Evolutionary conservation across 2,113 vertebrate genomes (phyloP), one percentile per base, ranked within the genome.

Genomic region (Arvicanthis niloticus): DNA sequence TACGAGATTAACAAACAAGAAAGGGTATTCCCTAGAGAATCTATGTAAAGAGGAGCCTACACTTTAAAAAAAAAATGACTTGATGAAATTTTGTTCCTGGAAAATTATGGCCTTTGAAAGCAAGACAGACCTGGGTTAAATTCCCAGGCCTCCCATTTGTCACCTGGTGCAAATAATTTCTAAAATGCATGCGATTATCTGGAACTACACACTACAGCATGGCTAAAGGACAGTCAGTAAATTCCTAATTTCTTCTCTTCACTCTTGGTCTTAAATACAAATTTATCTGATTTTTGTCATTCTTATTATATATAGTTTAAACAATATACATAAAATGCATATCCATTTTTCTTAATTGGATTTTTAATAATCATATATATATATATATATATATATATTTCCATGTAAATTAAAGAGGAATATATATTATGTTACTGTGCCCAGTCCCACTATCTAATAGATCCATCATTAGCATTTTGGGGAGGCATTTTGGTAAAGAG

Each of bases 71-170:
- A 93, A 75, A 40, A 19, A n/a, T 2, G 31, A n/a, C 51, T 77
- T 58, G 19, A 68, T 80, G 58, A 81, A 80, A 60, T 58, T 89
- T 82, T 68, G 40, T 48, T 93, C 85, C 26, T 93, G 24, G 42
- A 81, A 93, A 70, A 16, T 42, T 72, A 48, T 34, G 53, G n/a
- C 17, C 31, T 95, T 86, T 94, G 88, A 89, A 86, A 51, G 80
- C 7, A 85, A 88, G 40, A 78, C 37, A 91, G 70, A 81, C 3
- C 12, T 29, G 17, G 11, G 12, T 89, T 86, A 62, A 86, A 90
- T 94, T 94, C 58, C 62, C 86, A 68, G 3, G 31, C 81, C 15
- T 82, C n/a, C 13, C 21, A 9, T 51, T 53, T 75, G 80, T 37
- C 56, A 31, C 80, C 3, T 26, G 4, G 21, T 16, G 10, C 58